phyloP scores from a whole-genome alignment of 1,140 invertebrate species.

The Ceratosolen solmsi region DNA sequence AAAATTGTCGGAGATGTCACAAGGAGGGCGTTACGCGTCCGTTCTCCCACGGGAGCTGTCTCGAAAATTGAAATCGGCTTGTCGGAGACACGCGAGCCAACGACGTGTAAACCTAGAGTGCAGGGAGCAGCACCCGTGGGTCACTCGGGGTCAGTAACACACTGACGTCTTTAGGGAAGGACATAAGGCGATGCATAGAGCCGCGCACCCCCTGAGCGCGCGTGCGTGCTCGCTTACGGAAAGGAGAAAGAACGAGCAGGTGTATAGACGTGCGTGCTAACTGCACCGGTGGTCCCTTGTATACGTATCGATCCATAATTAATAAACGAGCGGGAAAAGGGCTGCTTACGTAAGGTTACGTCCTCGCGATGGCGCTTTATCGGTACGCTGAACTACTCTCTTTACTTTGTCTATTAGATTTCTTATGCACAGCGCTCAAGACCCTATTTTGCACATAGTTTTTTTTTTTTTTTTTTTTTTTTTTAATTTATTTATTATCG shows the following conservation, averaged over 20 bases:
- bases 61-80: slow-evolving; percentile 41
- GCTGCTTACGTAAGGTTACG: neutral
- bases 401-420: too few relatives aligned
- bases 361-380: neutral
- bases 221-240: slow-evolving; percentile 25
- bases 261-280: slow-evolving; percentile 42
- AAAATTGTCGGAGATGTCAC: too few relatives aligned
- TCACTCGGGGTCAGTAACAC: slow-evolving; percentile 73
- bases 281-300: slow-evolving; percentile 32
- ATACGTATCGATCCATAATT: slow-evolving; percentile 60
- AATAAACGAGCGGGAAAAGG: slow-evolving; percentile 55
- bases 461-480: neutral
- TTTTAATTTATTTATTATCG: too few relatives aligned
- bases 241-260: slow-evolving; percentile 24
- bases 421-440: too few relatives aligned
- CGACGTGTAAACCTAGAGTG: neutral
- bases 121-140: slow-evolving; percentile 56
- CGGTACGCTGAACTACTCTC: too few relatives aligned
- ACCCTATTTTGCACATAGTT: slow-evolving; percentile 11
- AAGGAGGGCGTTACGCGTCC: too few relatives aligned
- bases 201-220: slow-evolving; percentile 45
- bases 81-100: neutral
- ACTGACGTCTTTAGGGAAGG: slow-evolving; percentile 64
- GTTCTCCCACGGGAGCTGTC: too few relatives aligned
- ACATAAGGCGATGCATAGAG: slow-evolving; percentile 53